Conservation (phyloP, 2,113 vertebrate genomes). For the Scopus umbretta region DNA sequence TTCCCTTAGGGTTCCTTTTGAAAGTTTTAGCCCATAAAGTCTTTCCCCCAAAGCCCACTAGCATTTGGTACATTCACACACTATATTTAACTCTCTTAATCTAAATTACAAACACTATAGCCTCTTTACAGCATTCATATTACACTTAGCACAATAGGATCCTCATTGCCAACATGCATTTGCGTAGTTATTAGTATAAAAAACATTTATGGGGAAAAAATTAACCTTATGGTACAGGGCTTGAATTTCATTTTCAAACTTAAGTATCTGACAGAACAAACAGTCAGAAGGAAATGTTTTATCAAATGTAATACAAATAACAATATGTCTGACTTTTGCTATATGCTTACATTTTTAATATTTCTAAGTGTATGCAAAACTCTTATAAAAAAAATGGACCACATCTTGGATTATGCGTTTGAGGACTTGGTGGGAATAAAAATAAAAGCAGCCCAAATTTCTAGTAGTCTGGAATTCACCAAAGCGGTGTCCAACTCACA, state of each 20-base stretch:
- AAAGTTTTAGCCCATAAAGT: not conserved
- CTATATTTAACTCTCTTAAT: not conserved
- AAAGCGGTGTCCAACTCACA: not conserved
- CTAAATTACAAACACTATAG: not conserved
- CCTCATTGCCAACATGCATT: not conserved
- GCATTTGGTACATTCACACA: not conserved
- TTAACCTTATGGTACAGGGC: not conserved
- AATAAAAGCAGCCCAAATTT: not conserved
- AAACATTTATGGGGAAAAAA: not conserved
- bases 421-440: not conserved
- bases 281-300: not conserved
- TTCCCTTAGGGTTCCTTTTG: not conserved
- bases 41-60: not conserved
- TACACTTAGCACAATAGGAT: not conserved
- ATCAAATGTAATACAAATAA: not conserved
- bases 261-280: not conserved
- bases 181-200: not conserved
- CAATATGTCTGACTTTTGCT: not conserved
- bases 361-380: not conserved
- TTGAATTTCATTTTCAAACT: not conserved
- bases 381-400: too few relatives aligned
- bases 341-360: not conserved
- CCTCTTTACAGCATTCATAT: not conserved
- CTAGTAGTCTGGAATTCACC: not conserved
- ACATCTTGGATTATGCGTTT: not conserved